Evolutionary conservation across 2,113 vertebrate species (phyloP), one percentile per base, ranked within the genome.

Genomic region (Columba janthina): DNA sequence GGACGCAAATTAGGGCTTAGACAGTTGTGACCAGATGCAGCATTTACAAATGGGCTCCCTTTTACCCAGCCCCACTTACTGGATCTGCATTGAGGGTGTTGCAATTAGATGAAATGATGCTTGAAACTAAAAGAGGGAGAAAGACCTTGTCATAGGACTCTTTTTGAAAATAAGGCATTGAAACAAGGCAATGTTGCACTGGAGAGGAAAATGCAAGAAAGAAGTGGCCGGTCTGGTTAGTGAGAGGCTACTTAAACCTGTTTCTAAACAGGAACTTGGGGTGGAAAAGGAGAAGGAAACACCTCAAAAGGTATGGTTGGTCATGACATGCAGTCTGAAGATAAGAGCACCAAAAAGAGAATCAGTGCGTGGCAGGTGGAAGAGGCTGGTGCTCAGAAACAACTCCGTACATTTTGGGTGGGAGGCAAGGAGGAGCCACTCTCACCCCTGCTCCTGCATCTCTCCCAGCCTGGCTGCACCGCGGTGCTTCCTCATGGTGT

Each of bases 101-200:
- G 81, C 91, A 93, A 86, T 90, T 88, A 94, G 94, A 92, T 92
- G 85, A 96, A 93, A 93, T 94, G 88, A 93, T 90, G 94, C 94
- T 89, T 95, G 90, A 54, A 25, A 50, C 77, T 79, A 70, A 91
- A 90, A 91, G 38, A 91, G 75, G 57, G 88, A 88, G 74, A 90
- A 93, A 64, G 66, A 89, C 54, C 57, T 90, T 74, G 18, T 77
- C 85, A 29, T 65, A 54, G 28, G 36, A 31, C 24, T 64, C 50
- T 58, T 66, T 36, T 90, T 80, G 18, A 65, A 80, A 92, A 48
- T 71, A 85, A 62, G 62, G 53, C 25, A 79, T 53, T 70, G 74
- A 62, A 86, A 95, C 73, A 85, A 67, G 8, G 15, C 9, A 12
- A 28, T 38, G 15, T 79, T 15, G 4, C 34, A 40, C 22, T 74